Evolutionary conservation across 2,113 vertebrate species (phyloP), one percentile per base, ranked within the genome.

Genomic region (Lepisosteus osseus): DNA sequence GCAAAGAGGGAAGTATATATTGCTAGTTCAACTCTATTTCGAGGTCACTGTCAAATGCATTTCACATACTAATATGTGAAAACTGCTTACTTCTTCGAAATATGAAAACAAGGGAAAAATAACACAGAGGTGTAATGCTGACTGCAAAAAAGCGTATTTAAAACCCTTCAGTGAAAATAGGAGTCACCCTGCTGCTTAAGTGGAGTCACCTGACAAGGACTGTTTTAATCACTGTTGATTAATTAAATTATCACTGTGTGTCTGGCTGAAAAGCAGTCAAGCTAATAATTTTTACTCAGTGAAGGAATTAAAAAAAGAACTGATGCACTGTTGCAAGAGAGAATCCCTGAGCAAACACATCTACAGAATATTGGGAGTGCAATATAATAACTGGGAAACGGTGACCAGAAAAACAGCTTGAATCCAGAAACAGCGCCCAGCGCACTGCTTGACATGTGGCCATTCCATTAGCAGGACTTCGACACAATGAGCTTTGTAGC

Each of bases 51-150:
- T 90, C 89, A 90, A 92, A 91, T 90, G 86, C 78, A 82, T 91
- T 93, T 93, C 88, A 91, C 84, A 83, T 90, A 90, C 91, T 95
- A 94, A 95, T 93, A 94, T 91, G 83, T 88, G 85, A 88, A 94
- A 95, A 95, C 83, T 94, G 91, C 90, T 95, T 94, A 93, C 91
- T 93, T 93, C 92, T 83, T 86, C 83, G 91, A 95, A 90, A 85
- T 90, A 83, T 74, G 72, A 76, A 86, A 87, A 84, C 57, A 40
- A 45, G 29, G 72, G 87, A 83, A 83, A 85, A 85, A 90, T 83
- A 89, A 89, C 79, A 76, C 75, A 78, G 85, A 84, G 82, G 80
- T 82, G 87, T 83, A 90, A 80, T 87, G 86, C 86, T 95, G 90
- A 93, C 84, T 87, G 87, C 94, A 95, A 95, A 92, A 94, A 91